Evolutionary conservation across 2,113 vertebrate genomes (phyloP).

Genomic region (Forbesichthys agassizii): DNA sequence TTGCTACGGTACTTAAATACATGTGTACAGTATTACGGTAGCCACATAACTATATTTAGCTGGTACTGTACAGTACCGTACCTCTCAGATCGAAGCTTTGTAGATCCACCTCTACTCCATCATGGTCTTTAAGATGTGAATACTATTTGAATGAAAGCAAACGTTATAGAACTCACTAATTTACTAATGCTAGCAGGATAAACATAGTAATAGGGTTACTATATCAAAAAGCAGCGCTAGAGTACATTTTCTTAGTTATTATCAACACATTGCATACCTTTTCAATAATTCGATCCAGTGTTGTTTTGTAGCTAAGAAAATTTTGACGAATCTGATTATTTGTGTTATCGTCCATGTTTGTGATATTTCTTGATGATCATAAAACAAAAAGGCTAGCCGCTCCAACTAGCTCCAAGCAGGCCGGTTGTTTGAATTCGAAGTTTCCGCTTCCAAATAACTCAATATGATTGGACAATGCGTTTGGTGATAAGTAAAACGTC

Average conservation of each 20-base stretch:
- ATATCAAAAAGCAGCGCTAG: background rate
- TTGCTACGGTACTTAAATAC: too few relatives aligned
- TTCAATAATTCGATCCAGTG: slow-evolving; percentile 59
- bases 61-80: background rate
- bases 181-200: background rate
- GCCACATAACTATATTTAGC: too few relatives aligned
- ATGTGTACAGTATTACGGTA: too few relatives aligned
- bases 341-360: background rate
- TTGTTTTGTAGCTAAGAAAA: slow-evolving; percentile 18
- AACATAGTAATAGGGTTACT: too few relatives aligned
- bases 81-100: background rate
- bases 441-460: background rate
- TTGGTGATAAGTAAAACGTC: background rate
- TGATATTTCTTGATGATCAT: background rate
- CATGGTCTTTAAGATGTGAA: slow-evolving; percentile 44
- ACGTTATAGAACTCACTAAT: background rate
- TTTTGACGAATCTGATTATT: slow-evolving; percentile 10
- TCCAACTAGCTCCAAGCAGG: background rate
- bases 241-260: background rate
- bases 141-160: slow-evolving; percentile 56
- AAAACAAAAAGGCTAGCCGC: background rate
- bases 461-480: slow-evolving; percentile 49
- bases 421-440: slow-evolving; percentile 35
- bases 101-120: slow-evolving; percentile 60
- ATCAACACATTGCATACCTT: slow-evolving; percentile 52